Evolutionary conservation across 1,140 invertebrate genomes (phyloP), one percentile per base, ranked within the genome.

Genomic region (Lerema accius): DNA sequence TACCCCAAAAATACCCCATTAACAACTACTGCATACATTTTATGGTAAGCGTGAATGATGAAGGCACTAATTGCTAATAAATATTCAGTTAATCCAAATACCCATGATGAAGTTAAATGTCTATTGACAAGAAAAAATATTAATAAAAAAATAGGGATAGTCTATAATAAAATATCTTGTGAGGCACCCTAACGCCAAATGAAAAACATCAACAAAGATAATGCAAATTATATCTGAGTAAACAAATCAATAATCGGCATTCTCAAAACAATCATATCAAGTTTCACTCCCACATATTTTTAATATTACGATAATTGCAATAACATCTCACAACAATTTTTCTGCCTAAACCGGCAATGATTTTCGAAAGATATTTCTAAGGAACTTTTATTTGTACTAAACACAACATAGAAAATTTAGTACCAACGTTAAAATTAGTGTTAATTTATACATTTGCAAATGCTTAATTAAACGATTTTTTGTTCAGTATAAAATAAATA

Each of bases 361-460:
- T 17, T 53, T 42, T 11, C 26, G 13, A 19, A 39, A 13, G 10
- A 53, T 53, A 53, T 40, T 39, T 39, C 37, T 42, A 53, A 53
- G 50, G 50, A 55, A 55, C 50, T 55, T 55, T 42, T 23, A 13
- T 55, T 55, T 55, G 50, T 55, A 55, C 37, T 55, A 55, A 55
- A 55, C 19, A 40, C 50, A 55, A 55, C 19, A 42, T 28, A 28
- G 10, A 46, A 19, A 48, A 48, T 48, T 48, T 48, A 48, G 45
- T 48, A 48, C 45, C 23, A 7, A 48, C 3, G 13, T 23, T 46
- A 23, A 37, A 37, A 37, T 37, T 37, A 37, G n/a, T n/a, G 35
- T 37, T 11, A 37, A 3, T 37, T 37, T 37, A 37, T 11, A 37
- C 7, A 11, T 37, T 3, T 32, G 3, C 28, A 32, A 32, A 32